A percentile compares a stretch with the other conserved stretches of the same genome.
These are phyloP conservation scores for Poecilia latipinna DNA, from an alignment of 2,113 vertebrate species.

Conservation along the genomic window DNA sequence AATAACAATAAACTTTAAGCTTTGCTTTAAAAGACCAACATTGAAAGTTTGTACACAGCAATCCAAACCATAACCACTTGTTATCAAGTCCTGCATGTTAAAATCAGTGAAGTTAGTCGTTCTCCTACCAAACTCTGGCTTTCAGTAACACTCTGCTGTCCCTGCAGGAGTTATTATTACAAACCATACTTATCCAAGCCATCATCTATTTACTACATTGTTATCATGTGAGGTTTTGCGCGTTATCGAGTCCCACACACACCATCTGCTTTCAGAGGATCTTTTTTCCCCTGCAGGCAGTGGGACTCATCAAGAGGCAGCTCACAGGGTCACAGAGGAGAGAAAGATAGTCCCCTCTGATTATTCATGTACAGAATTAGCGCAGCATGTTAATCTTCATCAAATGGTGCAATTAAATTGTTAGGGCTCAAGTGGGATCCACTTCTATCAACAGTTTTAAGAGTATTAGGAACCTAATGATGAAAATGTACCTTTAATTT, in stretches of 20 bases:
- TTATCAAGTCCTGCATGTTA: not conserved
- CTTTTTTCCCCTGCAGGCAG: conserved; percentile 26
- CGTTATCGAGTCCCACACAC: conserved; percentile 18
- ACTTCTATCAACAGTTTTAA: not conserved
- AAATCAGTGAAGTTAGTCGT: not conserved
- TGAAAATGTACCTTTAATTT: not conserved
- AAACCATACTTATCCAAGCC: conserved; percentile 14
- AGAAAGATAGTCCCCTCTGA: conserved; percentile 23
- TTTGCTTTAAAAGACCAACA: not conserved
- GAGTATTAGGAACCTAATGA: not conserved
- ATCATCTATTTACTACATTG: conserved; percentile 42
- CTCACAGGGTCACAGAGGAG: conserved; percentile 40
- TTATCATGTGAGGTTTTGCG: conserved; percentile 21
- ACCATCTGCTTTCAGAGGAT: conserved; percentile 40
- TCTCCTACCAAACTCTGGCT: not conserved
- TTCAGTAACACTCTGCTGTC: conserved; percentile 2
- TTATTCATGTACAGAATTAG: conserved; percentile 37
- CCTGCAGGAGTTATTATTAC: conserved; percentile 13
- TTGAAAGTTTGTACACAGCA: too few species aligned
- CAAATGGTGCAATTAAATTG: conserved; percentile 2
- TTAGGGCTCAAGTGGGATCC: not conserved
- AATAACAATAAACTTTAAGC: not conserved
- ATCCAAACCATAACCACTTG: too few species aligned
- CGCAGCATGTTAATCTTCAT: conserved; percentile 14
- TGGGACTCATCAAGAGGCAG: conserved; percentile 44